Evolutionary conservation across 2,888 invertebrate genomes (phyloP).

Genomic region (Ephialtes manifestator): DNA sequence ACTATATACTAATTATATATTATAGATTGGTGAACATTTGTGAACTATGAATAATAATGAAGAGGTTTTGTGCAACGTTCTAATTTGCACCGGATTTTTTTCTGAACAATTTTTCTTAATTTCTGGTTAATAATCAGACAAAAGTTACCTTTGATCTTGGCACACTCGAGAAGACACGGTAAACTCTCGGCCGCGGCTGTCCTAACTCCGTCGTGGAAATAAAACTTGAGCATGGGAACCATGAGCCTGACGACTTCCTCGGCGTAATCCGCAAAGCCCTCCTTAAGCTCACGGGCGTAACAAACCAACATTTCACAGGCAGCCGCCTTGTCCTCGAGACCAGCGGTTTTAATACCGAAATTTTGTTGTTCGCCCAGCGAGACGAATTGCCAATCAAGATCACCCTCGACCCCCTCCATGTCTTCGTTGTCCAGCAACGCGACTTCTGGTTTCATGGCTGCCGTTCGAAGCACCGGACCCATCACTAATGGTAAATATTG

Average conservation of each 20-base stretch:
- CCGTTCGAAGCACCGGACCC: slow-evolving; percentile 97
- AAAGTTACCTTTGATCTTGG: slow-evolving; percentile 90
- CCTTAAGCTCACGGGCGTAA: slow-evolving; percentile 97
- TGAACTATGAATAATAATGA: too few species aligned
- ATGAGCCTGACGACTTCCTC: slow-evolving; percentile 94
- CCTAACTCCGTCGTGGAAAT: slow-evolving; percentile 97
- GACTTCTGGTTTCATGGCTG: slow-evolving; percentile 97
- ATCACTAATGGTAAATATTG: slow-evolving; percentile 98
- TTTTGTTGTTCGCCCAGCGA: slow-evolving; percentile 97
- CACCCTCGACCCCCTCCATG: slow-evolving; percentile 93
- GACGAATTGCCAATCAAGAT: slow-evolving; percentile 97
- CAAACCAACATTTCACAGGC: slow-evolving; percentile 99
- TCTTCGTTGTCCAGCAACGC: slow-evolving; percentile 95
- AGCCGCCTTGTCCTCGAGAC: slow-evolving; percentile 97
- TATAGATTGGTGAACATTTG: too few species aligned
- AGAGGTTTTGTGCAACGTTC: too few species aligned
- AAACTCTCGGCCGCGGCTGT: slow-evolving; percentile 96
- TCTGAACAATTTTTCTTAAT: too few species aligned
- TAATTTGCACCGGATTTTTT: too few species aligned
- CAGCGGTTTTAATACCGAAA: slow-evolving; percentile 97
- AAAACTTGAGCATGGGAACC: slow-evolving; percentile 96
- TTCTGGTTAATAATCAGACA: background rate
- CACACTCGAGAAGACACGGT: slow-evolving; percentile 95
- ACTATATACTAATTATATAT: too few species aligned
- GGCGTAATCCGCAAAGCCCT: slow-evolving; percentile 90